Evolutionary conservation across 1,140 invertebrate genomes (phyloP).

Genomic region (Diorhabda elongata): DNA sequence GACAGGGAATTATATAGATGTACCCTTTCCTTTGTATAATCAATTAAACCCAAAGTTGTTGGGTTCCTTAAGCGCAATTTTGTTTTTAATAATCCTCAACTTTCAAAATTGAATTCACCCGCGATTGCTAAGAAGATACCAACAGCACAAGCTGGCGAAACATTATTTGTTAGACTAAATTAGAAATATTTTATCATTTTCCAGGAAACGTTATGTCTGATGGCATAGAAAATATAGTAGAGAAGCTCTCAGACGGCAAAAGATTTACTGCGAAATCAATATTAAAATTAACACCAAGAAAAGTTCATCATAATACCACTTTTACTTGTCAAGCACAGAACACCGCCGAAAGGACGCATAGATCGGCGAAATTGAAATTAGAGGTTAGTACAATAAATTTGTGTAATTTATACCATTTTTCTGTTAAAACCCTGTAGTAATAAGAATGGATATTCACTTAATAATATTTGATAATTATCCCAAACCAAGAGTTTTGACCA

Average conservation of each 20-base stretch:
- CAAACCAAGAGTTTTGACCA: too few relatives aligned
- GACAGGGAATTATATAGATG: too few relatives aligned
- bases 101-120: too few relatives aligned
- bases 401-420: background rate
- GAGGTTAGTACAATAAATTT: conserved; percentile 55
- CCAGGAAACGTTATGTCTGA: conserved; percentile 70
- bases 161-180: too few relatives aligned
- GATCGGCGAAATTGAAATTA: conserved; percentile 71
- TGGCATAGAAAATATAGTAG: conserved; percentile 68
- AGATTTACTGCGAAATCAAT: conserved; percentile 78
- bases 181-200: conserved; percentile 15
- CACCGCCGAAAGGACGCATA: conserved; percentile 73
- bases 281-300: conserved; percentile 77
- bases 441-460: too few relatives aligned
- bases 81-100: too few relatives aligned
- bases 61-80: too few relatives aligned
- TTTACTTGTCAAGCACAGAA: conserved; percentile 90
- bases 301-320: conserved; percentile 83
- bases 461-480: too few relatives aligned
- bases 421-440: background rate
- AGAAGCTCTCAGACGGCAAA: conserved; percentile 72
- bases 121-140: too few relatives aligned
- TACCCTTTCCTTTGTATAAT: too few relatives aligned
- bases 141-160: too few relatives aligned
- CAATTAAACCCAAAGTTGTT: too few relatives aligned